Evolutionary conservation across 2,113 vertebrate species (phyloP).

Genomic region (Seriola quinqueradiata): DNA sequence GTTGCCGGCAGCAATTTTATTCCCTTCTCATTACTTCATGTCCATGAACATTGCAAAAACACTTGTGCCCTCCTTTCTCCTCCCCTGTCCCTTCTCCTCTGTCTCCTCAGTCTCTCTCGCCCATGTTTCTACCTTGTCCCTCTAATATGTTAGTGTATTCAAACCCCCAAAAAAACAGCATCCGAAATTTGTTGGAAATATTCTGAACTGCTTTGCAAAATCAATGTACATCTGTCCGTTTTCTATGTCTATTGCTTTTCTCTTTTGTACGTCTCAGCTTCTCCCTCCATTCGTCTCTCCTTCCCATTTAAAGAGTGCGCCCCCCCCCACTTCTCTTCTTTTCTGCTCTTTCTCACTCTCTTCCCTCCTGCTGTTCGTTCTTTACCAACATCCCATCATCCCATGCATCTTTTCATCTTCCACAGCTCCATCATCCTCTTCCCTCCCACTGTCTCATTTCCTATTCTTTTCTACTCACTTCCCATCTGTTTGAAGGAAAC

Average conservation of each 20-base stretch:
- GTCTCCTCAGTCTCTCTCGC: background rate
- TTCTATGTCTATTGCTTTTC: background rate
- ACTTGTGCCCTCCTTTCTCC: conserved; percentile 70
- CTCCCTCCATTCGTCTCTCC: conserved; percentile 12
- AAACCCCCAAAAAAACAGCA: background rate
- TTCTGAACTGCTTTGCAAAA: background rate
- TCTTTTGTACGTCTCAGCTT: conserved; percentile 5
- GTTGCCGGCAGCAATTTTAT: conserved; percentile 68
- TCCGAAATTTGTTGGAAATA: background rate
- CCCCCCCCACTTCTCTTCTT: background rate
- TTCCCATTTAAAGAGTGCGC: background rate
- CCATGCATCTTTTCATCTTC: conserved; percentile 45
- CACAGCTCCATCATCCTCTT: conserved; percentile 37
- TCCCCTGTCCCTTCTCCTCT: background rate
- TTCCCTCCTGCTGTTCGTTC: conserved; percentile 41
- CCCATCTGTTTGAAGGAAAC: conserved; percentile 58
- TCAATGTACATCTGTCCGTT: background rate
- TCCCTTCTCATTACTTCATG: conserved; percentile 78
- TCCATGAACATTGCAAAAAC: conserved; percentile 71
- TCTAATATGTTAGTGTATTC: background rate
- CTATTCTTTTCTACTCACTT: conserved; percentile 50
- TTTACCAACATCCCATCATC: conserved; percentile 4
- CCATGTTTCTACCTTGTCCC: conserved; percentile 12
- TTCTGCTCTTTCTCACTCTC: background rate
- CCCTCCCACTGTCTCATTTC: conserved; percentile 50